Percentiles rank a stretch among this genome's conserved stretches.
These are phyloP conservation scores for Guaruba guarouba DNA, from an alignment of 2,113 vertebrate species.

Conservation along the genomic window DNA sequence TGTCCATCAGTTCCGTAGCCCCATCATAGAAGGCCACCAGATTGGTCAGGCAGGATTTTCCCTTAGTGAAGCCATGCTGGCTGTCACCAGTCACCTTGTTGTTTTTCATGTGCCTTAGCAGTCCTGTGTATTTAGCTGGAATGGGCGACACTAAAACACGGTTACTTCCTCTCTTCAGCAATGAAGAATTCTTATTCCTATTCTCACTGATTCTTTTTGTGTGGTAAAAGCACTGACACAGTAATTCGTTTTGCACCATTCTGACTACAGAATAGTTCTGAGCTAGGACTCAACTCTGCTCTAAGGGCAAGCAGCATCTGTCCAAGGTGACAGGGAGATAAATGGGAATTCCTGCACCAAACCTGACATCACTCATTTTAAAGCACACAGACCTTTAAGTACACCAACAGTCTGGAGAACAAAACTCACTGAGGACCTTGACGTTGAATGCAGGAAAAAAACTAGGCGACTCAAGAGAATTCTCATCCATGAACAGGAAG, in stretches of 20 bases:
- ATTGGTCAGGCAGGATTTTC: too few relatives aligned
- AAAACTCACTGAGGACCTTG: background rate
- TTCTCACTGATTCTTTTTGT: background rate
- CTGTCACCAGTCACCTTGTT: too few relatives aligned
- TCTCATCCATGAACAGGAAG: background rate
- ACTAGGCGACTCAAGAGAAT: background rate
- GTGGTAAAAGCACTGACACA: background rate
- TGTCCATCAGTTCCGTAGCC: too few relatives aligned
- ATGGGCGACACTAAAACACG: rapidly evolving
- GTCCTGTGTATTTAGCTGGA: rapidly evolving
- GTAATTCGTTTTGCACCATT: background rate
- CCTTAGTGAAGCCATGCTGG: too few relatives aligned
- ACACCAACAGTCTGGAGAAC: background rate
- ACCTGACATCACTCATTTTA: background rate
- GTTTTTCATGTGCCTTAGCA: too few relatives aligned
- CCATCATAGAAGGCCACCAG: too few relatives aligned
- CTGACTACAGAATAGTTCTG: background rate
- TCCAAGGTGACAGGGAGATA: background rate
- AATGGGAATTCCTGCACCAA: background rate
- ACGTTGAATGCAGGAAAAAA: background rate
- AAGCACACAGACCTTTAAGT: background rate
- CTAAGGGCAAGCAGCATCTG: background rate
- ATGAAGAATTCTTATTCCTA: background rate
- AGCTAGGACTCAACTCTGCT: background rate
- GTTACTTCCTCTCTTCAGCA: background rate